A percentile compares a stretch with the other conserved stretches of the same genome.
Evolutionary conservation across 2,797 vertebrate species (phyloP).

Genomic region (Liasis olivaceus): DNA sequence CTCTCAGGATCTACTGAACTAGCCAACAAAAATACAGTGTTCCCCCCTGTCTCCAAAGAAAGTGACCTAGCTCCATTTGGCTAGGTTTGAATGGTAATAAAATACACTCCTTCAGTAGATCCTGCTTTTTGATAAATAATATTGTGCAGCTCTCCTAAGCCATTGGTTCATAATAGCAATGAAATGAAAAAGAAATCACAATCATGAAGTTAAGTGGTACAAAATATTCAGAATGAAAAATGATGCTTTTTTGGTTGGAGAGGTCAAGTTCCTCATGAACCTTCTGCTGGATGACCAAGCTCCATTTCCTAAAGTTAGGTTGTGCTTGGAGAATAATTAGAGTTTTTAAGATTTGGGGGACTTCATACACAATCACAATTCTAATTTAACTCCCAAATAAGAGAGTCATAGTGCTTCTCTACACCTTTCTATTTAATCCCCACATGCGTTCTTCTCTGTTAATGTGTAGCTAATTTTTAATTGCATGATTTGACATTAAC

Average conservation of each 20-base stretch:
- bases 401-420: no score
- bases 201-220: not conserved
- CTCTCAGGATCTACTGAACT: constrained; percentile 5
- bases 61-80: constrained; percentile 17
- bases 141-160: not conserved
- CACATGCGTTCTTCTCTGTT: not conserved
- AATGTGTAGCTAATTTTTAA: no score
- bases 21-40: constrained; percentile 6
- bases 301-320: not conserved
- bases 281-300: not conserved
- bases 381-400: not conserved
- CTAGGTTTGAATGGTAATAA: constrained; percentile 23
- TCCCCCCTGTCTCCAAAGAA: not conserved
- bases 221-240: constrained; percentile 1
- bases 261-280: not conserved
- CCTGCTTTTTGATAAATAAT: constrained; percentile 25
- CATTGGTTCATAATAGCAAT: constrained; percentile 1
- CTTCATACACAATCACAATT: not conserved
- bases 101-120: constrained; percentile 15
- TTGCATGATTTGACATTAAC: no score
- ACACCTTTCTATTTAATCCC: not conserved
- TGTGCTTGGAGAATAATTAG: not conserved
- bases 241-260: not conserved
- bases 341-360: not conserved
- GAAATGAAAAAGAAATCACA: not conserved